phyloP scores from a whole-genome alignment of 2,888 invertebrate species.

The Thelaira solivaga region DNA sequence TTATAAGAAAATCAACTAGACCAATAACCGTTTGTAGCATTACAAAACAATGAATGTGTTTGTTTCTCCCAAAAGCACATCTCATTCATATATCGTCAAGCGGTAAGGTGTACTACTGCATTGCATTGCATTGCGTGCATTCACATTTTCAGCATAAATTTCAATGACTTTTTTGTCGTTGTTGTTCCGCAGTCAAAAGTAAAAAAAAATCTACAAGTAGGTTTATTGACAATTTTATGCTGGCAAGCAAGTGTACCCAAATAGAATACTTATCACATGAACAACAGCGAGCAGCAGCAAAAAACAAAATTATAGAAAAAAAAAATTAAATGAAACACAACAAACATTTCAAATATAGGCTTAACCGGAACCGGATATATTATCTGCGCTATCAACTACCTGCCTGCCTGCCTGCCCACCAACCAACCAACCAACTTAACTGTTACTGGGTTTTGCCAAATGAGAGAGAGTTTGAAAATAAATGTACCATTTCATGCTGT shows the following conservation, averaged over 20 bases:
- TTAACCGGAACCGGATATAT: slow-evolving; percentile 78
- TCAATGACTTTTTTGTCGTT: slow-evolving; percentile 26
- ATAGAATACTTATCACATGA: neutral
- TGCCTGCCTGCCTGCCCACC: slow-evolving; percentile 46
- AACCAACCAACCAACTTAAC: too few species aligned
- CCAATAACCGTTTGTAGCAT: slow-evolving; percentile 30
- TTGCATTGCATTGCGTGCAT: slow-evolving; percentile 32
- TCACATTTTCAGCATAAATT: slow-evolving; percentile 36
- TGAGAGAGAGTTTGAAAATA: slow-evolving; percentile 39
- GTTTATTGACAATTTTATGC: slow-evolving; percentile 39
- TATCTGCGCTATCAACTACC: slow-evolving; percentile 77
- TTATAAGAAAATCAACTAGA: slow-evolving; percentile 30
- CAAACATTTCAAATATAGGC: slow-evolving; percentile 73
- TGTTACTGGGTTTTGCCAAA: slow-evolving; percentile 44
- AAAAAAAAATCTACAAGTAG: slow-evolving; percentile 26
- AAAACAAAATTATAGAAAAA: neutral
- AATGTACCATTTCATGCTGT: slow-evolving; percentile 51
- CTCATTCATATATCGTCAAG: neutral
- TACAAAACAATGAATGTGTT: neutral
- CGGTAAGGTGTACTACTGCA: neutral
- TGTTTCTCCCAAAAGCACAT: slow-evolving; percentile 9
- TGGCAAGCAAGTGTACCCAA: neutral
- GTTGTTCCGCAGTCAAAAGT: neutral
- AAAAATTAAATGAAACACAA: too few species aligned
- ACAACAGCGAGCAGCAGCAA: slow-evolving; percentile 1